phyloP scores from a whole-genome alignment of 2,797 vertebrate species.

The Hapalemur alaotrensis region DNA sequence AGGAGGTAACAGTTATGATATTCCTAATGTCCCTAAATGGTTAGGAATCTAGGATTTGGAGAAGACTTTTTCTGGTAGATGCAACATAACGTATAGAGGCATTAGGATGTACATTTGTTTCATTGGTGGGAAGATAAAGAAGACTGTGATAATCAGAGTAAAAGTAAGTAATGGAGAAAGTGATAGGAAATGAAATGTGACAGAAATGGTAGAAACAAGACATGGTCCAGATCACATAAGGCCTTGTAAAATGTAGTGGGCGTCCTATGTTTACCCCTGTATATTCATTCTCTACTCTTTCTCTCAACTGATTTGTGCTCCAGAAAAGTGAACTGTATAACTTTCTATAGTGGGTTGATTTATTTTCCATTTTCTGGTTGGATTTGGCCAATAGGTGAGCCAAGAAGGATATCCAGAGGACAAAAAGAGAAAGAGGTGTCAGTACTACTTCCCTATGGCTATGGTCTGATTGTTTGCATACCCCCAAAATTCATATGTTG shows the following conservation, averaged over 20 bases:
- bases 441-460: background rate
- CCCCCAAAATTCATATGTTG: background rate
- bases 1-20: background rate
- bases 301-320: background rate
- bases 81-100: background rate
- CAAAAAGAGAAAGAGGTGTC: background rate
- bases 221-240: background rate
- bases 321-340: background rate
- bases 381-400: background rate
- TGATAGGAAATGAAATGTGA: background rate
- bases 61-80: background rate
- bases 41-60: background rate
- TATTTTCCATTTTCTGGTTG: background rate
- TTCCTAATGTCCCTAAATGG: background rate
- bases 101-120: rapidly evolving
- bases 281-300: background rate
- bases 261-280: background rate
- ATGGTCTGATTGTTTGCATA: background rate
- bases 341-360: background rate
- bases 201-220: background rate
- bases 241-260: no score
- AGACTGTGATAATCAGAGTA: rapidly evolving
- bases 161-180: background rate
- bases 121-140: background rate
- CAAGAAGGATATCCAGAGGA: background rate